Base-by-base conservation (phyloP, 2,797 vertebrate genomes). In the Hippocampus kuda region DNA sequence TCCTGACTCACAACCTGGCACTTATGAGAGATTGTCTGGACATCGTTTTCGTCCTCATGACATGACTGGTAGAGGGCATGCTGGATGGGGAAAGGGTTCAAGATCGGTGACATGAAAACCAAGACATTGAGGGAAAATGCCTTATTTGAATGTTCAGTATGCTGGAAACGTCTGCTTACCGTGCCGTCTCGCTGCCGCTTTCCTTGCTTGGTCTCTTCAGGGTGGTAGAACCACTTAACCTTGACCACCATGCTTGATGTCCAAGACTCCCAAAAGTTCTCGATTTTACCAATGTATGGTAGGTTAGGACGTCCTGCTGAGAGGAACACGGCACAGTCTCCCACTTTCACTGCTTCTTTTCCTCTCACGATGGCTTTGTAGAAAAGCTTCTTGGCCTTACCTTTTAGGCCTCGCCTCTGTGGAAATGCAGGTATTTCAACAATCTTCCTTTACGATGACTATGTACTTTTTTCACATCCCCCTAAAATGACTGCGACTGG, bases 151-250 rank as follows among this genome's bases (percentile, higher is more conserved):
- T 51, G 49, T 51, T 20, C 18, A 51, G 49, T 51, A 51, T 51
- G 49, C 18, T 51, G 8, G 18, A 26, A 56, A 13, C 7, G 53
- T 56, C 46, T 65, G 34, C 77, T 85, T 70, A 91, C 89, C 84
- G 91, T 91, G 85, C 94, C 94, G 11, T 98, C 94, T 8, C 91
- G 92, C 86, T 94, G 94, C 77, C 94, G 91, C 88, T 98, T 98
- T 73, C 94, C 95, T 68, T 96, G 83, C 84, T 94, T 97, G 79
- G 97, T 98, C 86, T 99, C 96, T 85, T 99, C 95, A 0, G 96
- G 96, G 82, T 99, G 97, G 87, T 99, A 99, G 90, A 99, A 99
- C 97, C 97, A 99, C 83, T 98, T 98, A 68, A 98, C 95, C 85
- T 93, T 94, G 65, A 98, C 96, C 78, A 99, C 95, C 97, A 99